phyloP scores from a whole-genome alignment of 2,888 invertebrate species.

The Pinctada fucata region DNA sequence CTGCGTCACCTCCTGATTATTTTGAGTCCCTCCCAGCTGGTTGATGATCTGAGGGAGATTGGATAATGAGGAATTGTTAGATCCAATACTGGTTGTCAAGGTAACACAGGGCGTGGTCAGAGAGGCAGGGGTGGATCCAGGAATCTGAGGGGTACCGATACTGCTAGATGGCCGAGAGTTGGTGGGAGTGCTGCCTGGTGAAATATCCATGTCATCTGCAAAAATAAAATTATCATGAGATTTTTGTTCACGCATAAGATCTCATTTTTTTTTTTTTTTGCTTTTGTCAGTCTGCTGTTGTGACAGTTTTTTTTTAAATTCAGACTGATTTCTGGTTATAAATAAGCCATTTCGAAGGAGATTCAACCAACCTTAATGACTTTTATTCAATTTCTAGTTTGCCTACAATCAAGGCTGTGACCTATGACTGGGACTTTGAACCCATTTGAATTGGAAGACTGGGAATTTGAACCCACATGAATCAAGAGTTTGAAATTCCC shows the following conservation, averaged over 20 bases:
- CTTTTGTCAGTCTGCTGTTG: too few species aligned
- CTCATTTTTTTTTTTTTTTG: too few species aligned
- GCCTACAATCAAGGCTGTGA: too few species aligned
- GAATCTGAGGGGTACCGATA: conserved; percentile 57
- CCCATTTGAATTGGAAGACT: too few species aligned
- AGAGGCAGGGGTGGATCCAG: conserved; percentile 47
- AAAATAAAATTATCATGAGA: conserved; percentile 11
- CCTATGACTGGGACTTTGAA: too few species aligned
- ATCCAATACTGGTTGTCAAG: conserved; percentile 27
- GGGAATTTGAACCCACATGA: too few species aligned
- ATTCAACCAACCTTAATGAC: too few species aligned
- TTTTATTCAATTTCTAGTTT: too few species aligned
- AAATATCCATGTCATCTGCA: conserved; percentile 93
- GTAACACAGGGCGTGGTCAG: conserved; percentile 30
- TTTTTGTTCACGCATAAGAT: background rate
- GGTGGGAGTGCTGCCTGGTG: conserved; percentile 86
- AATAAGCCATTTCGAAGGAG: too few species aligned
- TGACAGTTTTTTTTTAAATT: too few species aligned
- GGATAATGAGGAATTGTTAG: conserved; percentile 33
- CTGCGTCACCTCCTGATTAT: conserved; percentile 79
- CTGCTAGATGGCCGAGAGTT: conserved; percentile 56
- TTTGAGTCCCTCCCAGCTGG: conserved; percentile 78
- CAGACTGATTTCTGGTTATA: too few species aligned
- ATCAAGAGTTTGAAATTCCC: too few species aligned
- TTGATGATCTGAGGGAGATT: conserved; percentile 54